phyloP scores from a whole-genome alignment of 1,140 invertebrate genomes.

The Drosophila carrolli region DNA sequence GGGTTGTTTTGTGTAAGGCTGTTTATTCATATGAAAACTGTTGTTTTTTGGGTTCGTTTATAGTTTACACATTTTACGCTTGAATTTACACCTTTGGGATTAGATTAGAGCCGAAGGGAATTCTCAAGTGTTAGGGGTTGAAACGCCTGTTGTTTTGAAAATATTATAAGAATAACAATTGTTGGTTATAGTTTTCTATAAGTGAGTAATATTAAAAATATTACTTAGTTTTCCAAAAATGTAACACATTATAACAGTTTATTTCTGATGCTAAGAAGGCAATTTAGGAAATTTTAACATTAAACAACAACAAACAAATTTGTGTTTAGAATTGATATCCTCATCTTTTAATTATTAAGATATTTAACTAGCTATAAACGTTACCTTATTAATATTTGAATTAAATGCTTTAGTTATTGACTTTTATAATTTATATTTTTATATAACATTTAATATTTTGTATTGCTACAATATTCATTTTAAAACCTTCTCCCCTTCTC shows the following conservation, averaged over 20 bases:
- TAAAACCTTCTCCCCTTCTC: background rate
- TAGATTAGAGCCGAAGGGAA: slow-evolving; percentile 31
- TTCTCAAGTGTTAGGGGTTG: slow-evolving; percentile 5
- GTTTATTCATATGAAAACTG: slow-evolving; percentile 64
- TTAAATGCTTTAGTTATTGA: no score
- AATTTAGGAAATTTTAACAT: no score
- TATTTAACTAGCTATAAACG: no score
- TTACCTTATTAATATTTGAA: no score
- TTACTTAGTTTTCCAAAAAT: background rate
- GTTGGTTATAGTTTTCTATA: background rate
- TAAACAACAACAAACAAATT: no score
- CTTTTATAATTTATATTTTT: no score
- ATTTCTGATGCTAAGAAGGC: background rate
- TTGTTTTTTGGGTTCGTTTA: slow-evolving; percentile 49
- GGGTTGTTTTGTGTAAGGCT: slow-evolving; percentile 40
- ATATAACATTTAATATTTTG: no score
- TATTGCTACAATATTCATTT: no score
- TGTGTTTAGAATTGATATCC: no score
- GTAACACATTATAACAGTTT: background rate
- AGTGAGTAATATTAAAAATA: background rate
- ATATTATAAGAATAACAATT: background rate
- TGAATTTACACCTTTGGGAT: slow-evolving; percentile 62
- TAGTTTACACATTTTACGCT: slow-evolving; percentile 59
- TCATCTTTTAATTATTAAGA: no score
- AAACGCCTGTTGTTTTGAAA: slow-evolving; percentile 9